Base-by-base conservation (phyloP, 2,113 vertebrate genomes). In the Oreochromis spilurus region DNA sequence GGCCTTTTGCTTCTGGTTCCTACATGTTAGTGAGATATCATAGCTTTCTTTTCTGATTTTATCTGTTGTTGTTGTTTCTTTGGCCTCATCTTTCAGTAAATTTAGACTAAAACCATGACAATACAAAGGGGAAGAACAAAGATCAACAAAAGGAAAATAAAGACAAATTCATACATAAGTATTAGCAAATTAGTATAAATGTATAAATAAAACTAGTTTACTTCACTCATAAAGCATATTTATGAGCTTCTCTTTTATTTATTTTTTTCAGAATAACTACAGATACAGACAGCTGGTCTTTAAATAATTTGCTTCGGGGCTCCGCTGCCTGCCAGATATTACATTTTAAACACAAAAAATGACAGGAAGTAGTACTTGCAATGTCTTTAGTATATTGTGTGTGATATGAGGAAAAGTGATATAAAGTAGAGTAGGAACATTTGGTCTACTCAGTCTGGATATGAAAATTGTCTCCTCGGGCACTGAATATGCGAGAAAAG, bases 291-390 rank as follows among this genome's bases (percentile, higher is more conserved):
- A 79, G 17, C 11, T 17, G 13, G 9, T 77, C 45, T 77, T 62
- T 36, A 81, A 38, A 36, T 19, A 54, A 19, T 75, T 55, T 58
- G 57, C 53, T 65, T 29, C 26, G 4, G 67, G 84, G 14, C 19
- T 75, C 12, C 14, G 2, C 14, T n/a, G 24, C 67, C 36, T 52
- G 40, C 70, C 26, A 50, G 48, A 82, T 77, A 81, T 88, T 72
- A 67, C 29, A 85, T 88, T 77, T 91, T 31, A 57, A 85, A 83
- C 87, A 75, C 19, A 81, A 79, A 87, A 87, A 84, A 62, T 81
- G 8, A 82, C 65, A 57, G 36, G 84, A 85, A 81, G 31, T 31
- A 77, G 45, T 17, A 57, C 38, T 75, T 65, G 29, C 43, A 36
- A 52, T 70, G 29, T 52, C 52, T 52, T 89, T 31, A 84, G 38